phyloP scores from a whole-genome alignment of 2,888 invertebrate genomes.

The Apantesis nais region DNA sequence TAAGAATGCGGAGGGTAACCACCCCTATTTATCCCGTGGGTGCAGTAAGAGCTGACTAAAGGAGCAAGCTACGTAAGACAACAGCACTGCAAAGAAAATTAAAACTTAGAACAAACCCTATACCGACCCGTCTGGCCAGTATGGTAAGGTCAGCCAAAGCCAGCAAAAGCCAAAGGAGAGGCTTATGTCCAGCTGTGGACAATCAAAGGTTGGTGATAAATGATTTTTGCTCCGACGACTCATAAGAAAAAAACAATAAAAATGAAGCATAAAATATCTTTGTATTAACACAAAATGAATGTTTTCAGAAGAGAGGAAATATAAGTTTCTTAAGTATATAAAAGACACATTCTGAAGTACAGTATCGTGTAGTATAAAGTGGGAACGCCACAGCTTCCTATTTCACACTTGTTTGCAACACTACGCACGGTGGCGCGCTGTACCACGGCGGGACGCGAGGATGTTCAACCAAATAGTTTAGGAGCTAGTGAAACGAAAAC shows the following conservation, averaged over 20 bases:
- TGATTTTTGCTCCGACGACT: no score
- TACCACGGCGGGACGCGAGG: conserved; percentile 28
- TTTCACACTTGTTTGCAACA: conserved; percentile 42
- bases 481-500: conserved; percentile 9
- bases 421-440: conserved; percentile 27
- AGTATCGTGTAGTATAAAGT: conserved; percentile 29
- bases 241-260: neutral
- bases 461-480: conserved; percentile 31
- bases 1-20: no score
- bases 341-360: conserved; percentile 28
- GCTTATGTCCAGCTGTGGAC: no score
- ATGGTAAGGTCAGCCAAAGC: no score
- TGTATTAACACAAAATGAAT: neutral
- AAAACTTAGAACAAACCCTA: no score
- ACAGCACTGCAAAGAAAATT: no score
- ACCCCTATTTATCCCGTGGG: no score
- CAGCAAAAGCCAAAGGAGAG: no score
- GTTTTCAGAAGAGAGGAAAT: neutral
- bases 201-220: no score
- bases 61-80: no score
- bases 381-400: conserved; percentile 32
- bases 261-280: neutral
- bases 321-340: conserved; percentile 4
- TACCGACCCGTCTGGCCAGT: no score
- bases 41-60: no score